Evolutionary conservation across 2,797 vertebrate genomes (phyloP).

Genomic region (Pseudochirops cupreus): DNA sequence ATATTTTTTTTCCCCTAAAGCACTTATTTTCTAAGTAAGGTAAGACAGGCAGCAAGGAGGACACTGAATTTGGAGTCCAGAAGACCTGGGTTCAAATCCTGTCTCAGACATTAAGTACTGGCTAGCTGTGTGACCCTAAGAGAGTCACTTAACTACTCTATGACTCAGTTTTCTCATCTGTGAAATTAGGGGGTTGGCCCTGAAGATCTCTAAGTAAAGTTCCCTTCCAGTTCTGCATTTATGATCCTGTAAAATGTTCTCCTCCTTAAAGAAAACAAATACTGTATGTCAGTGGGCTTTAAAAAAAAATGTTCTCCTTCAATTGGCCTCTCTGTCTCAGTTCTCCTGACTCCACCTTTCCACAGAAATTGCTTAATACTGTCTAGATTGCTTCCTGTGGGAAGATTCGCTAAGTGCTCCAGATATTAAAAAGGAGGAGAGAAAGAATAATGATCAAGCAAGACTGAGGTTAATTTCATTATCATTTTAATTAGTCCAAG

Average conservation of each 20-base stretch:
- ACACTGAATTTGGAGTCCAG: background rate
- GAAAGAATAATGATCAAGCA: background rate
- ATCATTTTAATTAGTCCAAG: constrained; percentile 32
- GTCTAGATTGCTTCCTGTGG: constrained; percentile 12
- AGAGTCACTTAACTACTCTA: background rate
- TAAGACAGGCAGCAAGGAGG: background rate
- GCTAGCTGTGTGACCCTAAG: background rate
- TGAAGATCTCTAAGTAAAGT: background rate
- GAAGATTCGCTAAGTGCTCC: constrained; percentile 35
- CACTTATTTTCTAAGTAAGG: background rate
- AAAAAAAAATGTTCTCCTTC: constrained; percentile 6
- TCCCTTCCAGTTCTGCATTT: background rate
- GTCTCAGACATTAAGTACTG: background rate
- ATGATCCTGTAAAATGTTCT: constrained; percentile 7
- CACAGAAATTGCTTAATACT: background rate
- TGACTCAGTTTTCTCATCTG: background rate
- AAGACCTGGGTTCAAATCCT: background rate
- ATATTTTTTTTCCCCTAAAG: background rate
- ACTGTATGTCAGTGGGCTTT: constrained; percentile 19
- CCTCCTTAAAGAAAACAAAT: constrained; percentile 65
- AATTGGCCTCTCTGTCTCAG: background rate
- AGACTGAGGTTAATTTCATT: background rate
- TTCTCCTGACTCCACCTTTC: background rate
- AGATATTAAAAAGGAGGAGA: background rate
- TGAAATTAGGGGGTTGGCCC: background rate